Conservation (phyloP, 2,113 vertebrate species). For the Mobula birostris region DNA sequence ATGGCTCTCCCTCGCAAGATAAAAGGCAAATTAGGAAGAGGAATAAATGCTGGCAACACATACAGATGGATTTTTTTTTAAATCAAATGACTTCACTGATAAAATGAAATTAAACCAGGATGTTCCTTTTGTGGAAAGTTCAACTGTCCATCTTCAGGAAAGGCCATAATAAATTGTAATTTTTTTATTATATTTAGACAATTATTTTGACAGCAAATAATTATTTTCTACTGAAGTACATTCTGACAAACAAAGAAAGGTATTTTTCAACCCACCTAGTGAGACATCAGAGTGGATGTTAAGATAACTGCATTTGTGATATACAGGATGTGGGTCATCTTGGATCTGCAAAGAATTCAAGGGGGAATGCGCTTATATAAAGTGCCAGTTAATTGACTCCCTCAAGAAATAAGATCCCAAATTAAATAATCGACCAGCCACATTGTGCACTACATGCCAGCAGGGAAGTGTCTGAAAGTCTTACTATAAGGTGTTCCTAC, state of each 20-base stretch:
- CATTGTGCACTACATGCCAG: background rate
- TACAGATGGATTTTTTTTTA: too few relatives aligned
- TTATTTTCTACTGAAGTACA: background rate
- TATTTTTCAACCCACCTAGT: background rate
- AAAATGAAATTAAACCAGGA: background rate
- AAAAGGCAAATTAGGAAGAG: too few relatives aligned
- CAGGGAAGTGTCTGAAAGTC: background rate
- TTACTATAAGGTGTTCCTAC: background rate
- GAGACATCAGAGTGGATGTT: background rate
- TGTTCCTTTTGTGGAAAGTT: background rate
- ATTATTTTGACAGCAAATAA: slow-evolving; percentile 15
- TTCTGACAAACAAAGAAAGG: background rate
- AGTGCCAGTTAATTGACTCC: background rate
- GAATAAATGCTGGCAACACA: too few relatives aligned
- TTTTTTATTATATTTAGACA: slow-evolving; percentile 14
- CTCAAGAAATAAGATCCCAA: background rate
- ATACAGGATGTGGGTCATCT: slow-evolving; percentile 30
- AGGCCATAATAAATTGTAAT: background rate
- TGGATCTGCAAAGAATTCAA: slow-evolving; percentile 18
- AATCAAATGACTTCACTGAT: background rate
- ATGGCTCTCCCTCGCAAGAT: too few relatives aligned
- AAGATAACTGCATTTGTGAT: background rate
- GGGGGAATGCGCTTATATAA: background rate
- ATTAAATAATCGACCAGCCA: background rate
- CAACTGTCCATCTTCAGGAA: background rate